These are phyloP conservation scores for Apostichopus japonicus DNA, from an alignment of 35 echinoderm and acorn worm genomes.

Conservation along the genomic window DNA sequence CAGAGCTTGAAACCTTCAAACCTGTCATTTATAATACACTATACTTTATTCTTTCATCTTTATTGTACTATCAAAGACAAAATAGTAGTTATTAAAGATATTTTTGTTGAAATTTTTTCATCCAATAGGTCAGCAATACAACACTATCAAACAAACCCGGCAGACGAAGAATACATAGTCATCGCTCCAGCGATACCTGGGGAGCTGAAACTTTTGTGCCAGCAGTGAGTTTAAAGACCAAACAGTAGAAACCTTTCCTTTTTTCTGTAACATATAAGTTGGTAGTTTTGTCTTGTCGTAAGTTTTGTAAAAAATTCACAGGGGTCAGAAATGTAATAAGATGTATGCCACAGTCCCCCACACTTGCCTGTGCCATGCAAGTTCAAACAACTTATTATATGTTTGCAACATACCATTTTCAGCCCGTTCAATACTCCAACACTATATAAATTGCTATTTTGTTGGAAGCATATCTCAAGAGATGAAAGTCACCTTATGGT, in stretches of 20 bases:
- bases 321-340: neutral
- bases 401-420: too few species aligned
- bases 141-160: slow-evolving; percentile 2
- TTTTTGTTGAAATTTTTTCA: neutral
- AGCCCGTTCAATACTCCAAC: neutral
- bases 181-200: slow-evolving; percentile 5
- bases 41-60: too few species aligned
- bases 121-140: neutral
- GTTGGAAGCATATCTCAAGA: neutral
- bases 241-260: neutral
- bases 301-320: neutral
- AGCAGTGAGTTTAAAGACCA: neutral
- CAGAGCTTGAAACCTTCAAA: too few species aligned
- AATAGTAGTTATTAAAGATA: too few species aligned
- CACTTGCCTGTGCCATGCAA: neutral
- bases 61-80: too few species aligned
- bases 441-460: neutral
- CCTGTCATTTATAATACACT: too few species aligned
- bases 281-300: neutral
- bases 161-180: neutral
- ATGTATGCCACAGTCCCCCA: neutral
- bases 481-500: neutral
- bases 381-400: too few species aligned
- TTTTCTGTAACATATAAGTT: neutral
- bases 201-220: slow-evolving; percentile 11